Evolutionary conservation across 2,888 invertebrate genomes (phyloP).

Genomic region (Cephus runcator): DNA sequence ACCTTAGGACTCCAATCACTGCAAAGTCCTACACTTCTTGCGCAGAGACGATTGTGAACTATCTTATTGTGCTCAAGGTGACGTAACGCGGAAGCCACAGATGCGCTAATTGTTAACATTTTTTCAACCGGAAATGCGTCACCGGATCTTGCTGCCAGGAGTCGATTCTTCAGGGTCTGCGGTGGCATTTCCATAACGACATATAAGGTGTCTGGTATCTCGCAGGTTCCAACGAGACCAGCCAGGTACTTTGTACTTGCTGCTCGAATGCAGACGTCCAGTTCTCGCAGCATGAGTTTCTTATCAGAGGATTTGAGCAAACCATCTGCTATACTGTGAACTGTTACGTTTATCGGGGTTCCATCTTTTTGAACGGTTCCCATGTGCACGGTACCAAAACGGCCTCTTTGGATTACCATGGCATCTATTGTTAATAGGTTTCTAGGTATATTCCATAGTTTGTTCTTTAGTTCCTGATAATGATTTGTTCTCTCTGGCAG

Average conservation of each 20-base stretch:
- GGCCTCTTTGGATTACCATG: conserved; percentile 77
- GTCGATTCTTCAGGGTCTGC: conserved; percentile 76
- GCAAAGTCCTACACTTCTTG: conserved; percentile 77
- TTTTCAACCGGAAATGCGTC: conserved; percentile 53
- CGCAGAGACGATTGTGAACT: conserved; percentile 78
- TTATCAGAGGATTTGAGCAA: conserved; percentile 69
- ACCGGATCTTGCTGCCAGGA: conserved; percentile 62
- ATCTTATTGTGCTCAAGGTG: conserved; percentile 69
- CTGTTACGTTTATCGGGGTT: conserved; percentile 68
- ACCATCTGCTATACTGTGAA: conserved; percentile 75
- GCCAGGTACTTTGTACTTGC: conserved; percentile 79
- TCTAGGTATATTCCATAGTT: conserved; percentile 79
- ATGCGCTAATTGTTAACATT: conserved; percentile 63
- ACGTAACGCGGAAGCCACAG: conserved; percentile 66
- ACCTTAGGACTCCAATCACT: conserved; percentile 77
- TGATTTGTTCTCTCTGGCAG: conserved; percentile 74
- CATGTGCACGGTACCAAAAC: conserved; percentile 81
- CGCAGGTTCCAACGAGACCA: conserved; percentile 82
- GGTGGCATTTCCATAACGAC: conserved; percentile 78
- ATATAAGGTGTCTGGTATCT: conserved; percentile 79
- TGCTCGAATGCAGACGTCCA: conserved; percentile 77
- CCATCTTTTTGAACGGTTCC: conserved; percentile 76
- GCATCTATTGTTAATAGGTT: conserved; percentile 79
- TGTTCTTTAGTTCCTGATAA: conserved; percentile 80
- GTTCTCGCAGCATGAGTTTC: conserved; percentile 74